These are phyloP conservation scores for Thamnaconus septentrionalis DNA, from an alignment of 2,113 vertebrate genomes.

Conservation along the genomic window DNA sequence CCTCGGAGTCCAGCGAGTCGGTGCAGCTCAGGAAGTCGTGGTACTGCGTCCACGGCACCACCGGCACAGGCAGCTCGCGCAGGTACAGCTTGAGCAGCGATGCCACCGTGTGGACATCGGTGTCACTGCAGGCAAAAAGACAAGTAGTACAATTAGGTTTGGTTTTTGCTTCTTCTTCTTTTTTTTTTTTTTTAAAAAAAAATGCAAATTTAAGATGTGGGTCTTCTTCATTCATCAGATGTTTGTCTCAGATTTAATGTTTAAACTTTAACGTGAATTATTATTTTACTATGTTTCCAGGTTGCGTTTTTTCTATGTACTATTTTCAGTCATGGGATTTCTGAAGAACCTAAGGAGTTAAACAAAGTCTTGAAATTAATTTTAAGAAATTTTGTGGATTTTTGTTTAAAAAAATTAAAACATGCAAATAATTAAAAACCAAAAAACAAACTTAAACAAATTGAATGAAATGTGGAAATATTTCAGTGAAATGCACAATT, in stretches of 20 bases:
- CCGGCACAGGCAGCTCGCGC: constrained; percentile 91
- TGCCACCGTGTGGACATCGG: constrained; percentile 98
- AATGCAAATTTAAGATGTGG: background rate
- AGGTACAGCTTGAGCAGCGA: constrained; percentile 96
- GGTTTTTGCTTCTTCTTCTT: background rate
- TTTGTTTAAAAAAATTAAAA: background rate
- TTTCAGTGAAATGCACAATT: too few relatives aligned
- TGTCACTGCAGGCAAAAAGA: constrained; percentile 79
- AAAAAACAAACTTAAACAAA: background rate
- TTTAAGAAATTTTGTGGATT: too few relatives aligned
- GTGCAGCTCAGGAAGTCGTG: constrained; percentile 90
- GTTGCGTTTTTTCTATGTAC: too few relatives aligned
- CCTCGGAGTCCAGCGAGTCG: constrained; percentile 67
- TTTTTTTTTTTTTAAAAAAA: background rate
- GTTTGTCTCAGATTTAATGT: background rate
- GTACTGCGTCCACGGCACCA: constrained; percentile 92
- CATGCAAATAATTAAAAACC: background rate
- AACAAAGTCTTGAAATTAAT: too few relatives aligned
- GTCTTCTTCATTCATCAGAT: background rate
- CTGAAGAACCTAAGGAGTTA: too few relatives aligned
- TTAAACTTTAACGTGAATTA: background rate
- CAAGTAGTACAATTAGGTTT: too few relatives aligned
- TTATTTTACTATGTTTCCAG: background rate
- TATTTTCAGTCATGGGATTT: too few relatives aligned
- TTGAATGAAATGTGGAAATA: too few relatives aligned